Conservation (phyloP, 1,140 invertebrate species). For the Eurosta solidaginis region DNA sequence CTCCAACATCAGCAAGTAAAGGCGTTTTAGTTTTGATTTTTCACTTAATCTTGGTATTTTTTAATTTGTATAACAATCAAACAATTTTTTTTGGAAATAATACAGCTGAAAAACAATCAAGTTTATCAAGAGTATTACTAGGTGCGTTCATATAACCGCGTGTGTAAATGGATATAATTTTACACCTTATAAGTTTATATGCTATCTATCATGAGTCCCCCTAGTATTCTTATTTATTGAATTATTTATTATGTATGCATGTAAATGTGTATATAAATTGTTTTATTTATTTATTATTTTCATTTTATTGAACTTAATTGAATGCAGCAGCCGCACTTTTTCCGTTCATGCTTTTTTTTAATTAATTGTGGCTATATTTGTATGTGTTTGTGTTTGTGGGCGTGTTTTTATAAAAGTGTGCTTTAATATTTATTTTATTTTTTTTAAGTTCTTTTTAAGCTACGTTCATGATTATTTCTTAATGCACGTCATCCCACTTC, state of each 20-base stretch:
- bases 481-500: not conserved
- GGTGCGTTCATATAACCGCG: no score
- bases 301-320: not conserved
- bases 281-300: slow-evolving; percentile 27
- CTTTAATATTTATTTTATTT: not conserved
- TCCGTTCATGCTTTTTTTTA: not conserved
- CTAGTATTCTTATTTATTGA: slow-evolving; percentile 48
- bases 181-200: no score
- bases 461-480: slow-evolving; percentile 39
- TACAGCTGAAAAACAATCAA: no score
- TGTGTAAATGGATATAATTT: no score
- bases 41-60: no score
- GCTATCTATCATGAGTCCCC: no score
- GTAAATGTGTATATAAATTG: slow-evolving; percentile 43
- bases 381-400: not conserved
- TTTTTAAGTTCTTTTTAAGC: slow-evolving; percentile 26
- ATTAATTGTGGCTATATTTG: not conserved
- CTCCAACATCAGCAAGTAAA: no score
- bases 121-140: no score
- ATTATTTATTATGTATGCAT: no score
- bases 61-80: no score
- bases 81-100: no score
- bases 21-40: no score
- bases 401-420: not conserved
- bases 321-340: not conserved